A percentile compares a stretch with the other conserved stretches of the same genome.
These are phyloP conservation scores for Danaus chrysippus DNA, from an alignment of 2,888 invertebrate species.

Conservation along the genomic window DNA sequence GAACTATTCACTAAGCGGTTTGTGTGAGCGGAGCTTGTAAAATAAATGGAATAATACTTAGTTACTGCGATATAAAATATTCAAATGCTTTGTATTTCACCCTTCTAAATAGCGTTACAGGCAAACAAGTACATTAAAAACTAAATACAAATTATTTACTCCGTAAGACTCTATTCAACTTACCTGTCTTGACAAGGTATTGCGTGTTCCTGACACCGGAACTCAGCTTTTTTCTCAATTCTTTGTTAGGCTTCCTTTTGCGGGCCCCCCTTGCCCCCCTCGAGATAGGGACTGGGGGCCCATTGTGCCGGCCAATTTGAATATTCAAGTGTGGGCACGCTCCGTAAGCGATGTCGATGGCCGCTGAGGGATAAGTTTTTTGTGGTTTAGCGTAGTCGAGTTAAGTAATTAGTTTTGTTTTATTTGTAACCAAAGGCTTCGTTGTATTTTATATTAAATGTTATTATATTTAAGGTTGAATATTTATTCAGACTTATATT, in stretches of 20 bases:
- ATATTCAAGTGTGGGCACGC: conserved; percentile 66
- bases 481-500: too few species aligned
- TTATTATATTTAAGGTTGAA: not conserved
- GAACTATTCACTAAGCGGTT: conserved; percentile 39
- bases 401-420: conserved; percentile 28
- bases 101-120: conserved; percentile 6
- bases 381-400: conserved; percentile 15
- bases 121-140: conserved; percentile 7
- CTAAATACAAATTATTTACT: conserved; percentile 25
- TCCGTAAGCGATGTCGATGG: conserved; percentile 57
- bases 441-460: not conserved
- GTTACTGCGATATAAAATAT: not conserved
- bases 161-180: conserved; percentile 28
- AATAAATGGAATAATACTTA: conserved; percentile 16
- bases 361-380: conserved; percentile 26
- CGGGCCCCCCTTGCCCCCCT: conserved; percentile 1
- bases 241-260: conserved; percentile 63
- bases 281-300: conserved; percentile 40
- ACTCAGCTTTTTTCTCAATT: conserved; percentile 62
- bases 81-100: too few species aligned
- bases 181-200: conserved; percentile 32
- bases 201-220: conserved; percentile 69
- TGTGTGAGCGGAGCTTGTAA: conserved; percentile 21
- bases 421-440: not conserved
- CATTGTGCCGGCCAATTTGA: conserved; percentile 64